Conservation (phyloP, 2,888 invertebrate species). For the Synergus japonicus region DNA sequence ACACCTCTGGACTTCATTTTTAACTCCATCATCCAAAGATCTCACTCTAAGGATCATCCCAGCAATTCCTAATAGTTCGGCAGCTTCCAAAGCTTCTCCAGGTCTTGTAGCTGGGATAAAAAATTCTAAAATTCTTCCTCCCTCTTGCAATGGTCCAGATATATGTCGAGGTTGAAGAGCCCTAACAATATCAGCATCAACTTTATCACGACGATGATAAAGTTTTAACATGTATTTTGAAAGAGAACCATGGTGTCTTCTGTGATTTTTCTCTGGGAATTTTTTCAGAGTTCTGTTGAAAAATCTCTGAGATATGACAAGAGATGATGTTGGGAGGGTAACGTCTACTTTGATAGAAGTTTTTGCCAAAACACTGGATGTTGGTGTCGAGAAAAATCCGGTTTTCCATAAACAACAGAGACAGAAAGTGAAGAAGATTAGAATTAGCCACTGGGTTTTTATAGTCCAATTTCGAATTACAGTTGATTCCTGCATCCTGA, state of each 20-base stretch:
- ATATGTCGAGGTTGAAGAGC: slow-evolving; percentile 69
- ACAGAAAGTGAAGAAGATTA: slow-evolving; percentile 58
- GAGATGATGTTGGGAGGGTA: slow-evolving; percentile 64
- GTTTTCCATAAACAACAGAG: slow-evolving; percentile 68
- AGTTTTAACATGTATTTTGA: slow-evolving; percentile 72
- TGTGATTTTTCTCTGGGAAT: slow-evolving; percentile 47
- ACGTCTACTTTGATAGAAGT: slow-evolving; percentile 71
- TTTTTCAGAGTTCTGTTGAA: slow-evolving; percentile 57
- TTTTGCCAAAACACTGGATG: slow-evolving; percentile 65
- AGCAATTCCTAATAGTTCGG: slow-evolving; percentile 67
- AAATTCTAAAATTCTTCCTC: slow-evolving; percentile 67
- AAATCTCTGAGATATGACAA: slow-evolving; percentile 53
- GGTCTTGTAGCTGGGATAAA: slow-evolving; percentile 63
- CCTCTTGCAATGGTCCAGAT: slow-evolving; percentile 61
- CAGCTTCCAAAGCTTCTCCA: slow-evolving; percentile 66
- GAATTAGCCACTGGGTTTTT: slow-evolving; percentile 55
- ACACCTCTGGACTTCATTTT: slow-evolving; percentile 56
- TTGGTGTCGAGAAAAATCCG: slow-evolving; percentile 57
- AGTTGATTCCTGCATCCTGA: background rate
- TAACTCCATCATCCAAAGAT: slow-evolving; percentile 55
- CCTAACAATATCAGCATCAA: slow-evolving; percentile 69
- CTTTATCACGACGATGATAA: slow-evolving; percentile 64
- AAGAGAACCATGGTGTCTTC: slow-evolving; percentile 60
- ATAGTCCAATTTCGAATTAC: background rate
- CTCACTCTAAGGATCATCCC: slow-evolving; percentile 69